These are phyloP conservation scores for Antheraea mylitta DNA, from an alignment of 1,140 invertebrate species.

Conservation along the genomic window DNA sequence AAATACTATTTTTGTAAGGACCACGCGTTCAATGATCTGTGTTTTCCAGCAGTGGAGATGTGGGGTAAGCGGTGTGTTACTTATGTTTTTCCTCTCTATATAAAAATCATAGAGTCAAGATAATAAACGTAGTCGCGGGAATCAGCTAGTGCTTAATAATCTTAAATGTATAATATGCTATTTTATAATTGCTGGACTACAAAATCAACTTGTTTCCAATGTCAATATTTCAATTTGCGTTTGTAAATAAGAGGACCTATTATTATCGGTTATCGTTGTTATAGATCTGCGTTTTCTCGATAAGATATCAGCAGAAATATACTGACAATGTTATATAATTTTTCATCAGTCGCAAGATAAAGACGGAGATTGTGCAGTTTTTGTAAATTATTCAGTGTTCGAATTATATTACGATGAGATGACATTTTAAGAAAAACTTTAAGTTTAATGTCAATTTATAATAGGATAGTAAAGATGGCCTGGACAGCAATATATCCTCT, in stretches of 20 bases:
- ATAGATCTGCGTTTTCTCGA: background rate
- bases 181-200: background rate
- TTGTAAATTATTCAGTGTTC: background rate
- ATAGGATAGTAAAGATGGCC: background rate
- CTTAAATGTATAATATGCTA: background rate
- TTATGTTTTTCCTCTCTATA: no score
- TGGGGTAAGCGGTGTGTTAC: no score
- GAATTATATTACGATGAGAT: background rate
- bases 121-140: no score
- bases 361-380: background rate
- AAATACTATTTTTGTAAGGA: no score
- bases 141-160: background rate
- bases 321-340: background rate
- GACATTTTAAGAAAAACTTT: background rate
- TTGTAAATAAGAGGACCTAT: background rate
- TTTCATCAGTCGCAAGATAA: background rate
- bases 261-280: background rate
- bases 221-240: slow-evolving; percentile 1
- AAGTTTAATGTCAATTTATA: background rate
- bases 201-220: background rate
- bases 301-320: background rate
- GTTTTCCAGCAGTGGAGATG: no score
- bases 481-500: slow-evolving; percentile 10
- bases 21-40: no score
- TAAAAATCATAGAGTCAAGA: no score